phyloP scores from a whole-genome alignment of 2,888 invertebrate species.

The Lamellibrachia columna region DNA sequence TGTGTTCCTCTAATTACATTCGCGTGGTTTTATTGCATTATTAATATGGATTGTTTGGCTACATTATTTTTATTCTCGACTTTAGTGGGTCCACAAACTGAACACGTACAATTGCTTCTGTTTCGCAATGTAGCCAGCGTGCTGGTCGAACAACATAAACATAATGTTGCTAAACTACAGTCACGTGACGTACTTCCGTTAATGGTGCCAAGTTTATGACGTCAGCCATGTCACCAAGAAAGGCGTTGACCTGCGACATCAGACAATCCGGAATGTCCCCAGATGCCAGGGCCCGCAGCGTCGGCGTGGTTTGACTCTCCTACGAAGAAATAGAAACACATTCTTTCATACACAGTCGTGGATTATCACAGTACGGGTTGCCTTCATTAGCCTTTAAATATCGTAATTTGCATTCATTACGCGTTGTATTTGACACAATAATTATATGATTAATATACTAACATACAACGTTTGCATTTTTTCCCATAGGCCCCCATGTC shows the following conservation, averaged over 20 bases:
- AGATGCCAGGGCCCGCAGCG: background rate
- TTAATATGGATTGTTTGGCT: background rate
- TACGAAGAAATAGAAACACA: background rate
- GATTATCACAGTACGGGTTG: too few species aligned
- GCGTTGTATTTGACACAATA: too few species aligned
- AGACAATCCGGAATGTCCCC: background rate
- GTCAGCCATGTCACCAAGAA: background rate
- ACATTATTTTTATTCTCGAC: background rate
- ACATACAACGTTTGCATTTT: too few species aligned
- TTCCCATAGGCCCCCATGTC: too few species aligned
- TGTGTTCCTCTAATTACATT: background rate
- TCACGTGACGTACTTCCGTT: background rate
- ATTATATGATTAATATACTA: too few species aligned
- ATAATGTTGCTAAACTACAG: background rate
- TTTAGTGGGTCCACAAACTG: background rate
- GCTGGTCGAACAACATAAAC: background rate
- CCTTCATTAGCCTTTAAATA: too few species aligned
- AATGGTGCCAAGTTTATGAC: background rate
- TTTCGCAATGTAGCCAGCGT: background rate
- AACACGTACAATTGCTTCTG: background rate
- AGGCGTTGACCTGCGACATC: background rate
- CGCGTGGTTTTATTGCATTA: background rate
- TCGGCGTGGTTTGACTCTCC: background rate
- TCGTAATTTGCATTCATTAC: too few species aligned
- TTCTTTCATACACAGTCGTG: too few species aligned